phyloP scores from a whole-genome alignment of 2,888 invertebrate species.

The Acleris holmiana region DNA sequence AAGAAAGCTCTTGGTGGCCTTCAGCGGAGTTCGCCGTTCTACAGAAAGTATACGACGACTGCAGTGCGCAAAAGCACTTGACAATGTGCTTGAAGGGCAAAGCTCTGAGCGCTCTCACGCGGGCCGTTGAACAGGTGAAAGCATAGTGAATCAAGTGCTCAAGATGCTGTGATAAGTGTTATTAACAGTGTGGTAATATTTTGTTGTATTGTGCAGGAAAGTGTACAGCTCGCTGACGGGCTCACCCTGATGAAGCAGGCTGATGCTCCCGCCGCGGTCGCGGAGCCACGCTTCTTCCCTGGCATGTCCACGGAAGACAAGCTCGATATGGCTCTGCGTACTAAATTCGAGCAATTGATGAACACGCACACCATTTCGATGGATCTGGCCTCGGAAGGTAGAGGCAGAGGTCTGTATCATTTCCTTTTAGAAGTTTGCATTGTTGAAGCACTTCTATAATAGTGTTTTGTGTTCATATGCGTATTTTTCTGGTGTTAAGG shows the following conservation, averaged over 20 bases:
- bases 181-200: conserved; percentile 53
- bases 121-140: conserved; percentile 85
- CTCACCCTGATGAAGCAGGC: conserved; percentile 85
- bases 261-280: conserved; percentile 77
- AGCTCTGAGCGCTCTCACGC: conserved; percentile 83
- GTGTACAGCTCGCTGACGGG: conserved; percentile 85
- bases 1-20: conserved; percentile 80
- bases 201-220: conserved; percentile 78
- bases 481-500: conserved; percentile 55
- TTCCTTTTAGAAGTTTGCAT: background rate
- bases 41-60: conserved; percentile 86
- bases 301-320: conserved; percentile 84
- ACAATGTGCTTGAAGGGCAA: conserved; percentile 86
- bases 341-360: conserved; percentile 85
- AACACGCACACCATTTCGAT: conserved; percentile 87
- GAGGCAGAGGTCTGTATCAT: conserved; percentile 73
- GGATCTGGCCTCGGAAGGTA: conserved; percentile 83
- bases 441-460: background rate
- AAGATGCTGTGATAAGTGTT: conserved; percentile 49
- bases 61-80: conserved; percentile 85
- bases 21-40: conserved; percentile 84
- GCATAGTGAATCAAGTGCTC: conserved; percentile 45
- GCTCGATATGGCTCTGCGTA: conserved; percentile 77
- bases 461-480: background rate
- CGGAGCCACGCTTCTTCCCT: conserved; percentile 84